These are phyloP conservation scores for Sula dactylatra DNA, from an alignment of 2,113 vertebrate genomes.

Conservation along the genomic window DNA sequence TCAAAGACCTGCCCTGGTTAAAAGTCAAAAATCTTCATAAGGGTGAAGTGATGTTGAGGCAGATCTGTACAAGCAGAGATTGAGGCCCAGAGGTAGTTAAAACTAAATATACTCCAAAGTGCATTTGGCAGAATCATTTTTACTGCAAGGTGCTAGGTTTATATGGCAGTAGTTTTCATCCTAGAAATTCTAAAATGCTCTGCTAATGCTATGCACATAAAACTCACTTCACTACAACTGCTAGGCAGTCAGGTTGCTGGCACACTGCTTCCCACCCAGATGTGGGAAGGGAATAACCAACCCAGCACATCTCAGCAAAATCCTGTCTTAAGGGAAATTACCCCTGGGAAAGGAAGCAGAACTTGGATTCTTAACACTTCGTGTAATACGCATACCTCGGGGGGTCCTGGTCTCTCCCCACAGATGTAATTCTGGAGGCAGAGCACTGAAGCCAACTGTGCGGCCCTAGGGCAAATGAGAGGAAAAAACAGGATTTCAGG, in stretches of 20 bases:
- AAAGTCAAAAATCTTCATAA: not conserved
- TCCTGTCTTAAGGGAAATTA: not conserved
- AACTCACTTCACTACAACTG: conserved; percentile 26
- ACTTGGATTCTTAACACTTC: not conserved
- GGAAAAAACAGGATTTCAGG: not conserved
- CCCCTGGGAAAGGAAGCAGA: not conserved
- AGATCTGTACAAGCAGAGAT: not conserved
- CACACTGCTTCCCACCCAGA: conserved; percentile 2
- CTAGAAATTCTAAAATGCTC: conserved; percentile 31
- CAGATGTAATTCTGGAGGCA: not conserved
- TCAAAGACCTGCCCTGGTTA: not conserved
- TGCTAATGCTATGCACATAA: conserved; percentile 43
- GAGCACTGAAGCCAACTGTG: not conserved
- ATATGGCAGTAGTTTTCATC: conserved; percentile 21
- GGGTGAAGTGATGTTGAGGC: not conserved
- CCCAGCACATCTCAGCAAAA: conserved; percentile 6
- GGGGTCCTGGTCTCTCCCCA: not conserved
- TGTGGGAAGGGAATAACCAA: not conserved
- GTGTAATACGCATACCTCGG: not conserved
- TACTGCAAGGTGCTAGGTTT: conserved; percentile 18
- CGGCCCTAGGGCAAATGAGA: not conserved
- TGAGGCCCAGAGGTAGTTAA: not conserved
- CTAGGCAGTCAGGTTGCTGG: conserved; percentile 13
- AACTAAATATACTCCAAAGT: not conserved
- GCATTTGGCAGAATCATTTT: not conserved